Percentiles rank a stretch among this genome's conserved stretches.
These are phyloP conservation scores for Patagioenas fasciata DNA, from an alignment of 2,113 vertebrate genomes.

Conservation along the genomic window DNA sequence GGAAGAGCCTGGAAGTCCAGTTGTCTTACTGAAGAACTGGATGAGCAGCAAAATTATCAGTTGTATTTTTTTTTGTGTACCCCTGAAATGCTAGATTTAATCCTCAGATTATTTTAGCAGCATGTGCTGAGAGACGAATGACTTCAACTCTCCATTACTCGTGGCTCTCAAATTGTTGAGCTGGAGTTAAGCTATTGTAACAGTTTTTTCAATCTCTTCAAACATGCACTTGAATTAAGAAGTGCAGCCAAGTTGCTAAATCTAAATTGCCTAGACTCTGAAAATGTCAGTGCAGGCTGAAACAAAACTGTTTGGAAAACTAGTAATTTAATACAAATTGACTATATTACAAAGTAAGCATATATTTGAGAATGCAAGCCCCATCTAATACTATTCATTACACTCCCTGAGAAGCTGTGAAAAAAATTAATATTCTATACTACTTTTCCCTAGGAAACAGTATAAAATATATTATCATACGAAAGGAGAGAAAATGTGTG, in stretches of 20 bases:
- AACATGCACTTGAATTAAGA: conserved; percentile 60
- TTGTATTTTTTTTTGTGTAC: background rate
- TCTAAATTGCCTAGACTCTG: conserved; percentile 61
- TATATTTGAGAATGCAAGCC: conserved; percentile 37
- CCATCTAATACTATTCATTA: conserved; percentile 35
- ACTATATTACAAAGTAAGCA: conserved; percentile 46
- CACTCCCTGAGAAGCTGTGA: conserved; percentile 7
- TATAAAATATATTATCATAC: background rate
- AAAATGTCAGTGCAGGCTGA: conserved; percentile 64
- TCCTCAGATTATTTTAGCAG: background rate
- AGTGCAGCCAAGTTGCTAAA: conserved; percentile 60
- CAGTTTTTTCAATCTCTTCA: conserved; percentile 57
- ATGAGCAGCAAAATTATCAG: background rate
- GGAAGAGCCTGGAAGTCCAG: background rate
- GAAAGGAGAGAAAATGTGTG: background rate
- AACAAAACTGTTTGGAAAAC: conserved; percentile 68
- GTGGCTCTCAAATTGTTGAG: conserved; percentile 14
- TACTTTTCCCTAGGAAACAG: background rate
- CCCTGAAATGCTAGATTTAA: background rate
- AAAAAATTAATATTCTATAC: conserved; percentile 42
- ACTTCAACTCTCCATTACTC: background rate
- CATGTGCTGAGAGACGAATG: background rate
- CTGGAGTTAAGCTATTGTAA: conserved; percentile 42
- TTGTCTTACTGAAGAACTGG: background rate
- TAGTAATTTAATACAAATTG: conserved; percentile 64